Evolutionary conservation across 2,888 invertebrate species (phyloP), one percentile per base, ranked within the genome.

Genomic region (Eristalis pertinax): DNA sequence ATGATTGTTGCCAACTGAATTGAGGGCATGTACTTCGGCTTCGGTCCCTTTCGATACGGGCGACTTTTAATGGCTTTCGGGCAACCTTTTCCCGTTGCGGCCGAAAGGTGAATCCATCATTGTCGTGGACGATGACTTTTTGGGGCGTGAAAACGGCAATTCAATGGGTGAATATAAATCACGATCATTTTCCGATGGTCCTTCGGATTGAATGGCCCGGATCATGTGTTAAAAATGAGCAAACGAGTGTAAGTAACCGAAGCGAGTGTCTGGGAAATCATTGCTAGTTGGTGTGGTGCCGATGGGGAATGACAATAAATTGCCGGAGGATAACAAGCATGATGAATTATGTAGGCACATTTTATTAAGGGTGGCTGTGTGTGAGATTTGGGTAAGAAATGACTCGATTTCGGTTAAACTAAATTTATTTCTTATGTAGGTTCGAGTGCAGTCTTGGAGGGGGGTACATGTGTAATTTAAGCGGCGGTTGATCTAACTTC

Each of bases 61-160:
- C 43, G 22, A 13, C 35, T 26, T 70, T 32, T n/a, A 56, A 64
- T 70, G 62, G 64, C 7, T 26, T 43, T 35, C 32, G 35, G 56
- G 35, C 2, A 35, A 65, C 35, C 62, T 50, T 69, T 68, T 50
- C 43, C 13, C 22, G 38, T 8, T 58, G 8, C 22, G 56, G 56
- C 8, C 4, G 19, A n/a, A 19, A 19, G 41, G 7, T 62, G 22
- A 43, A 62, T 67, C 26, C 58, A 60, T 76, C 75, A 62, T 35
- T 68, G 76, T 76, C 67, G 4, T 29, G 43, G 35, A 8, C 69
- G 68, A 68, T 62, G 68, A 38, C 24, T 69, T 26, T 70, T 63
- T 56, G 19, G 19, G n/a, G n/a, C 50, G 50, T n/a, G 11, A 13
- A 19, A 62, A 24, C 15, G 10, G 43, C 32, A 22, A 24, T 73